Evolutionary conservation across 2,888 invertebrate species (phyloP), one percentile per base, ranked within the genome.

Genomic region (Germaria angustata): DNA sequence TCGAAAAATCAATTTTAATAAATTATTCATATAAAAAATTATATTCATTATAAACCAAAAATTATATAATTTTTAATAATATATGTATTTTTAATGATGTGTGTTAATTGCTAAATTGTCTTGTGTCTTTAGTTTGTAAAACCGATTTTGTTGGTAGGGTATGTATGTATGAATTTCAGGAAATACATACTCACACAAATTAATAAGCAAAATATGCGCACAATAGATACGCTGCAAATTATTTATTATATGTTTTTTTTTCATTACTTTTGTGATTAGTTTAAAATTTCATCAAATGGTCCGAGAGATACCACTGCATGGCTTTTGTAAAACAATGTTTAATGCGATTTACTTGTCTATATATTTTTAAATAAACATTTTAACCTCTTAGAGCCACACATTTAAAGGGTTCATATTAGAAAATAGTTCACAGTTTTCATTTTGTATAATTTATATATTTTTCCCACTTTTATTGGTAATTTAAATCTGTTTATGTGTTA

Each of bases 221-320:
- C 55, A 71, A 39, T 49, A n/a, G n/a, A n/a, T n/a, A 28, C 9
- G 28, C n/a, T 46, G 32, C 28, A 57, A 65, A 24, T 41, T 15
- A 24, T 24, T 59, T 41, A 39, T 41, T 13, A 34, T n/a, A 24
- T 59, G 53, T 41, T 51, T 24, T 51, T 9, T 22, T 41, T n/a
- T n/a, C n/a, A 57, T 57, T 22, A 51, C 22, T 55, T 41, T 17
- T 59, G 0, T 51, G 49, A 44, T 53, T 34, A 9, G 41, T 63
- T 44, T 39, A 11, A 63, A 51, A 34, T 34, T 53, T 53, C 80
- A 75, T 72, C 61, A 71, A 80, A 81, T 85, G 87, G 86, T 91
- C 91, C 91, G 91, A 91, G 91, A 91, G 91, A 90, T 88, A 89
- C 87, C 91, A 90, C 89, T 91, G 91, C 91, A 91, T 91, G 91